A percentile compares a stretch with the other conserved stretches of the same genome.
These are phyloP conservation scores for Darevskia mixta DNA, from an alignment of 2,797 vertebrate genomes.

Conservation along the genomic window DNA sequence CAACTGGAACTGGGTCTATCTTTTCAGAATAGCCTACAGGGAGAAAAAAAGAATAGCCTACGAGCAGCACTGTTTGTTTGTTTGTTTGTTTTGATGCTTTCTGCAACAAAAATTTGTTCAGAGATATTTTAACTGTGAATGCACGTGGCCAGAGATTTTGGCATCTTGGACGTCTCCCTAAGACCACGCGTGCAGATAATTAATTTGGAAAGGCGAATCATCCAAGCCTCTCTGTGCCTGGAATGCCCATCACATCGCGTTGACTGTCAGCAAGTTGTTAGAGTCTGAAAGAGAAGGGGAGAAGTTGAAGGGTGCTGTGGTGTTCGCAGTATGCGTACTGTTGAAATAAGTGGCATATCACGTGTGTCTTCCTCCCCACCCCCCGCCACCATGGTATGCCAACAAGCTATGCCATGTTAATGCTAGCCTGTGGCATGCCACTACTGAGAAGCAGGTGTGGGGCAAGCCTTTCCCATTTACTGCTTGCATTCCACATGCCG, in stretches of 20 bases:
- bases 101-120: background rate
- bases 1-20: background rate
- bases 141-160: background rate
- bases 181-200: background rate
- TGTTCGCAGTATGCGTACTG: background rate
- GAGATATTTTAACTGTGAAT: background rate
- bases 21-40: no score
- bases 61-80: background rate
- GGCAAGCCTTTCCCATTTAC: conserved; percentile 17
- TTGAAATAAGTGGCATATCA: conserved; percentile 16
- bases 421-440: conserved; percentile 29
- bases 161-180: background rate
- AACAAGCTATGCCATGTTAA: conserved; percentile 52
- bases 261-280: conserved; percentile 49
- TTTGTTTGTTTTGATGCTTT: background rate
- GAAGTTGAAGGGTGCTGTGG: background rate
- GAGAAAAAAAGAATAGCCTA: background rate
- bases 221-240: conserved; percentile 3
- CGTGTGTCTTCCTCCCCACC: conserved; percentile 14
- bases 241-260: conserved; percentile 27
- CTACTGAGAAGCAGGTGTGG: conserved; percentile 56
- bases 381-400: conserved; percentile 55
- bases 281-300: conserved; percentile 16
- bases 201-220: conserved; percentile 52
- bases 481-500: background rate